Conservation (phyloP, 2,888 invertebrate genomes). For the Creontiades dilutus region DNA sequence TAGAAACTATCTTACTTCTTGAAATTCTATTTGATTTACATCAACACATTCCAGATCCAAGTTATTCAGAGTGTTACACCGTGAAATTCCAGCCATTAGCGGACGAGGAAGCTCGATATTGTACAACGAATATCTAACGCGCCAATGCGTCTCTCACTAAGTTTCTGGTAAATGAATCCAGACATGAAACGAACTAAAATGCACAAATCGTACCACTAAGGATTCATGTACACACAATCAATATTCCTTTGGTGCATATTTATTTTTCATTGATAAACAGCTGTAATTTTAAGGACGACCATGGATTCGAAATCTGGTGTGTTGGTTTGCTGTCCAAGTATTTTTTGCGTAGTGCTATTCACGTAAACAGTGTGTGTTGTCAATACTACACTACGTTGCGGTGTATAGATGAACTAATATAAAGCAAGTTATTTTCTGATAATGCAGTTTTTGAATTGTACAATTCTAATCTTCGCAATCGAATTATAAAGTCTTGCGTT, state of each 20-base stretch:
- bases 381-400: too few species aligned
- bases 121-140: background rate
- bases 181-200: background rate
- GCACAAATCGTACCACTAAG: background rate
- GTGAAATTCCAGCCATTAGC: conserved; percentile 46
- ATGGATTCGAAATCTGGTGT: too few species aligned
- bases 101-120: conserved; percentile 10
- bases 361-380: too few species aligned
- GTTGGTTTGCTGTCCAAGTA: too few species aligned
- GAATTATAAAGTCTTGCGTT: too few species aligned
- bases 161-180: background rate
- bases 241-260: background rate
- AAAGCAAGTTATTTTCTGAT: too few species aligned
- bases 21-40: conserved; percentile 41
- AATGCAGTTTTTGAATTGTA: too few species aligned
- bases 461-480: too few species aligned
- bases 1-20: conserved; percentile 15
- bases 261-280: conserved; percentile 44
- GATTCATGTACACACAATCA: background rate
- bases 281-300: background rate
- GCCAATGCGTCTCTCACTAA: background rate
- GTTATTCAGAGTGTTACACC: background rate
- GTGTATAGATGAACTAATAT: too few species aligned
- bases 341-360: too few species aligned
- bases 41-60: conserved; percentile 39